Base-by-base conservation (phyloP, 2,113 vertebrate species). In the Piliocolobus tephrosceles region DNA sequence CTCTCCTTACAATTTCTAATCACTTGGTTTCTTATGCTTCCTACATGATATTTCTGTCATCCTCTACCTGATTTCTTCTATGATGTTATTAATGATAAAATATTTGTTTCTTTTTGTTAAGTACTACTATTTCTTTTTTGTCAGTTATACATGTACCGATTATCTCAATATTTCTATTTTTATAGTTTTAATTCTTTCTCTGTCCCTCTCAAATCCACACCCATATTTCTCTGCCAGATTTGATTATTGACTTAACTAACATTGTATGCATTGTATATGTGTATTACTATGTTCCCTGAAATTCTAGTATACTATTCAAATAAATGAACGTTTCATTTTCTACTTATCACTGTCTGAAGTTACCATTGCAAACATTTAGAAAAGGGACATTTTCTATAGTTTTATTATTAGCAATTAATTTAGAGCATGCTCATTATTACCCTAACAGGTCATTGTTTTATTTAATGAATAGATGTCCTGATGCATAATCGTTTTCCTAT, bases 301-400 rank as follows among this genome's bases (percentile, higher is more conserved):
- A 81, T 58, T 72, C 27, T 47, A 38, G 23, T 27, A 87, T 30
- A 47, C 35, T 79, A 82, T 93, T 73, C 43, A 84, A 96, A 93
- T 92, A 87, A 82, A 75, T 43, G 17, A 52, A 73, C 9, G 40
- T 91, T 96, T 88, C 43, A 78, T 91, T 88, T 50, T 80, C 9
- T 89, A 55, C 45, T 87, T 92, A 73, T 58, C 8, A 81, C 18
- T 70, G 35, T 66, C 75, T 83, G 35, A 94, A 68, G 58, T 58
- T 73, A 45, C 18, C 18, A 83, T 58, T 88, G 12, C 92, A 96
- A 90, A 92, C 45, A 92, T 90, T 95, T 87, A 95, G 35, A 88
- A 45, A 87, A 58, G 17, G 58, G 45, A 92, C 23, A 93, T 68
- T 96, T 97, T 88, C n/a, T 88, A n/a, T 70, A 94, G n/a, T 92